phyloP scores from a whole-genome alignment of 53 echinoderm and acorn worm species.

The Apostichopus leukothele region DNA sequence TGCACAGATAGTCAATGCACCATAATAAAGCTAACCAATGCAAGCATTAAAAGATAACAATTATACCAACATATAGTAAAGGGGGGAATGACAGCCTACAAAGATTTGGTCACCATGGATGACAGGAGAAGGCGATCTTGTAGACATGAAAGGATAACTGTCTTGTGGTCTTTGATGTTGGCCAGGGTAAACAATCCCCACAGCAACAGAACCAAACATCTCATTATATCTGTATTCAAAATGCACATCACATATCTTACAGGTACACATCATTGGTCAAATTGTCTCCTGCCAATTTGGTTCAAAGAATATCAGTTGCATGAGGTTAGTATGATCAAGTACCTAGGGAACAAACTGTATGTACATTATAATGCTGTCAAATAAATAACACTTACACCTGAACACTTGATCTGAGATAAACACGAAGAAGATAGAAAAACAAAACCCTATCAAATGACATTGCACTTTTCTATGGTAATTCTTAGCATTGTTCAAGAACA shows the following conservation, averaged over 20 bases:
- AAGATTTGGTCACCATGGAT: no score
- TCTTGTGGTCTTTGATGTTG: no score
- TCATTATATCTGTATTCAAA: no score
- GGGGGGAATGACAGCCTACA: no score
- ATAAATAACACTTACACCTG: not conserved
- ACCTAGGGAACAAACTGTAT: not conserved
- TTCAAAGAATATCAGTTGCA: not conserved
- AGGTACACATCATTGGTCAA: no score
- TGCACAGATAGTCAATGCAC: constrained; percentile 36
- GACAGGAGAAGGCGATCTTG: no score
- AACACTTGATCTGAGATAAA: not conserved
- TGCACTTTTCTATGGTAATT: constrained; percentile 1
- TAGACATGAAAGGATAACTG: no score
- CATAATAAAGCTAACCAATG: not conserved
- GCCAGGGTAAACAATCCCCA: no score
- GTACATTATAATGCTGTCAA: not conserved
- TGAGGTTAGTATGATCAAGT: not conserved
- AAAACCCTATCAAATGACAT: not conserved
- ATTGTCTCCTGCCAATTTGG: not conserved
- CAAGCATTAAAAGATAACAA: constrained; percentile 2
- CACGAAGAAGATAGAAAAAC: not conserved
- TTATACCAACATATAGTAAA: no score
- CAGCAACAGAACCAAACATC: no score
- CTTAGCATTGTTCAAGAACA: not conserved
- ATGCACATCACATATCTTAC: no score